Conservation (phyloP, 2,888 invertebrate species). For the Ligdia adustata region DNA sequence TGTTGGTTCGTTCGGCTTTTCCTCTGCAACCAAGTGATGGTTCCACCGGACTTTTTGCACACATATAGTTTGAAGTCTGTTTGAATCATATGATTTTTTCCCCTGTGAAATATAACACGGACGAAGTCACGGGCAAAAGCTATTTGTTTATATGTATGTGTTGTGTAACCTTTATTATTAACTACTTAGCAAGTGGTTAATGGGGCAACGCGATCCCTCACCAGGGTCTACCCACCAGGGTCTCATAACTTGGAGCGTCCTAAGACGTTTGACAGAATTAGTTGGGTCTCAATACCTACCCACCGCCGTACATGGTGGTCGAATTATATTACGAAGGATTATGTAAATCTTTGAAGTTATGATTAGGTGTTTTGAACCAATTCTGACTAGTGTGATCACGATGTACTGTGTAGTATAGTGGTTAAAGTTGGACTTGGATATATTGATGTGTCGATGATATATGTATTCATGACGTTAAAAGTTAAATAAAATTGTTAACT, state of each 20-base stretch:
- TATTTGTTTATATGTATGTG: background rate
- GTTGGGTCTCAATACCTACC: constrained; percentile 13
- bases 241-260: constrained; percentile 45
- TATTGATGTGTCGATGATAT: too few relatives aligned
- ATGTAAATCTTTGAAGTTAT: constrained; percentile 12
- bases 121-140: background rate
- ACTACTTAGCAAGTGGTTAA: constrained; percentile 15
- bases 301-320: background rate
- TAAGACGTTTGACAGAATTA: constrained; percentile 47
- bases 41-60: too few relatives aligned
- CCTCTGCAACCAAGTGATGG: too few relatives aligned
- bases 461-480: too few relatives aligned
- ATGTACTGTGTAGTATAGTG: background rate
- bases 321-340: constrained; percentile 12
- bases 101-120: too few relatives aligned
- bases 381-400: background rate
- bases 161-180: background rate
- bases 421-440: too few relatives aligned
- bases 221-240: constrained; percentile 33
- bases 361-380: background rate
- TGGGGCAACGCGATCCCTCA: constrained; percentile 28
- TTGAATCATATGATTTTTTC: too few relatives aligned
- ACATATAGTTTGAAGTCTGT: too few relatives aligned
- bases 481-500: too few relatives aligned
- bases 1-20: too few relatives aligned